Percentiles rank a stretch among this genome's conserved stretches.
Conservation (phyloP, 1,140 invertebrate species). For the Popillia japonica region DNA sequence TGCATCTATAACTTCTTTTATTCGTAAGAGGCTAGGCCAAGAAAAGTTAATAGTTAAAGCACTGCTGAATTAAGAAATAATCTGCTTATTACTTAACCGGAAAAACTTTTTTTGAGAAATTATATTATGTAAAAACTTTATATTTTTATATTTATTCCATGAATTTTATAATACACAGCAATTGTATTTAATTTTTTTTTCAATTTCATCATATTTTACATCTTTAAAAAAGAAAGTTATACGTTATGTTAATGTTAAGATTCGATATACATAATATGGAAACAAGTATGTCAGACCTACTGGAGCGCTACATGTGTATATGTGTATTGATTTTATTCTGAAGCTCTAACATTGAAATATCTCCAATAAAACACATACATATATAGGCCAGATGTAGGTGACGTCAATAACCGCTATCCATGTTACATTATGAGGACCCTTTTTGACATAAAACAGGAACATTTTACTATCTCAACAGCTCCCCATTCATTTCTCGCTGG, state of each 20-base stretch:
- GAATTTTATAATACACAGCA: too few species aligned
- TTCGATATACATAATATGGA: not conserved
- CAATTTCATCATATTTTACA: not conserved
- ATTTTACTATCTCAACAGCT: not conserved
- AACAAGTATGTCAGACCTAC: not conserved
- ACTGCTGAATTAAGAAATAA: too few species aligned
- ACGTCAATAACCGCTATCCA: conserved; percentile 19
- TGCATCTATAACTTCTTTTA: not conserved
- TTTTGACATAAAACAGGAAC: not conserved
- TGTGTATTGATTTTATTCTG: conserved; percentile 19
- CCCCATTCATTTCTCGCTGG: not conserved
- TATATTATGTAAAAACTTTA: too few species aligned
- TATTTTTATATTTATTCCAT: too few species aligned
- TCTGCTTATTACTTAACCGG: too few species aligned
- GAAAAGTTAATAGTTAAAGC: too few species aligned
- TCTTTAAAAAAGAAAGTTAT: too few species aligned
- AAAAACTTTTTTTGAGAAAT: too few species aligned
- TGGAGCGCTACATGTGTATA: not conserved
- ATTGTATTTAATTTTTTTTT: too few species aligned
- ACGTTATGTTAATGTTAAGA: too few species aligned
- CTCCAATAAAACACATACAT: conserved; percentile 25
- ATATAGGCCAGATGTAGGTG: conserved; percentile 20
- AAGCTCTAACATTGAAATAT: not conserved
- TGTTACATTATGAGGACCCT: not conserved
- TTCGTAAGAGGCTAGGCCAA: not conserved